Percentiles rank a stretch among this genome's conserved stretches.
Conservation (phyloP, 1,140 invertebrate species). For the Aphelinus atriplicis region DNA sequence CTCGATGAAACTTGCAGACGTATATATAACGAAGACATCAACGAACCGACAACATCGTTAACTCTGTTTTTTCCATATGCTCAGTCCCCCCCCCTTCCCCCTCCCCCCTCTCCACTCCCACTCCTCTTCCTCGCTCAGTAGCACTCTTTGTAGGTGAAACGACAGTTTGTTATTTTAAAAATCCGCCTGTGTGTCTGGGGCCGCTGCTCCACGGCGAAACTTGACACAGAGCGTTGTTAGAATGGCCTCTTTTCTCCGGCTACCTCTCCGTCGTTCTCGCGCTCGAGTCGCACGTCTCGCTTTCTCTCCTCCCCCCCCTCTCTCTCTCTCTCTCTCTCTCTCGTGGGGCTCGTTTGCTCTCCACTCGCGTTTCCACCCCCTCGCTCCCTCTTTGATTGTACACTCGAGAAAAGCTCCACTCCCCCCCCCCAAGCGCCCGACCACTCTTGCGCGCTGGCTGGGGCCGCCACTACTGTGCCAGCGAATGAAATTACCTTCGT, state of each 20-base stretch:
- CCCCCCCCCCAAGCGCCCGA: neutral
- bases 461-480: slow-evolving; percentile 37
- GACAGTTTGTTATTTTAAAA: slow-evolving; percentile 56
- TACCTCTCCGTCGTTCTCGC: slow-evolving; percentile 48
- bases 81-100: neutral
- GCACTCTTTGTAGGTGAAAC: slow-evolving; percentile 9
- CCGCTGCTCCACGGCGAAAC: slow-evolving; percentile 45
- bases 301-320: no score
- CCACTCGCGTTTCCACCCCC: slow-evolving; percentile 49
- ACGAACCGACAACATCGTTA: slow-evolving; percentile 33
- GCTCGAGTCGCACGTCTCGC: slow-evolving; percentile 35
- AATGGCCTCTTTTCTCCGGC: slow-evolving; percentile 53
- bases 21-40: slow-evolving; percentile 37
- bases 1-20: slow-evolving; percentile 11
- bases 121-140: slow-evolving; percentile 40
- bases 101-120: neutral
- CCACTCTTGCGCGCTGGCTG: slow-evolving; percentile 19
- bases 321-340: neutral
- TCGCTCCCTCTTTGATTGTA: neutral
- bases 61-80: slow-evolving; percentile 19
- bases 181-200: slow-evolving; percentile 43
- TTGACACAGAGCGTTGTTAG: slow-evolving; percentile 51
- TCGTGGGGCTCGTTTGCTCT: slow-evolving; percentile 44
- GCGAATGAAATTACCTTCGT: slow-evolving; percentile 67
- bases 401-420: slow-evolving; percentile 19